Evolutionary conservation across 2,797 vertebrate species (phyloP), one percentile per base, ranked within the genome.

Genomic region (Dryobates pubescens): DNA sequence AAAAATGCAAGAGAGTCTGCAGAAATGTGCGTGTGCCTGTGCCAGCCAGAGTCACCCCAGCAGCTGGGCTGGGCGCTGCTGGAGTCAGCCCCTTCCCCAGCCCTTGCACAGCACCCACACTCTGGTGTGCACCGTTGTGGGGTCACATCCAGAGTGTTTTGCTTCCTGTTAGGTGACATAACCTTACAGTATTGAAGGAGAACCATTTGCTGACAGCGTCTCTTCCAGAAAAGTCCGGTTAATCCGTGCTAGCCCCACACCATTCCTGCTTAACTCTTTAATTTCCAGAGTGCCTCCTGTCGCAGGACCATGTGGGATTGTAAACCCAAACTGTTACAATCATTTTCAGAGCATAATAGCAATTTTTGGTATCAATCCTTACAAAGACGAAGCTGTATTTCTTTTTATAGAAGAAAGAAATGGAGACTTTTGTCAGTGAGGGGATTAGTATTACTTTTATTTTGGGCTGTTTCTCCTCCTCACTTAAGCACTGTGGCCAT

Each of bases 261-360:
- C 6, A 10, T 74, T 89, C n/a, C 43, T 45, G 26, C 20, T 93
- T 93, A 93, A 92, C 86, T 82, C 91, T 77, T 96, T 57, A 23
- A 17, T 72, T 92, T 73, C 82, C 80, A 36, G 20, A 53, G 26
- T 10, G 4, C 19, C 17, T 17, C 13, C 38, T 29, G 14, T 18
- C 38, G 30, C 56, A 68, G 53, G 7, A 56, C 22, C n/a, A 3
- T 26, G 17, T 63, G 59, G 17, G 22, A 57, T 18, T 45, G 75
- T 75, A 29, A 14, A 87, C 45, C 24, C 53, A 41, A 86, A 30
- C 13, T 34, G 10, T 20, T 54, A 26, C 0, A 0, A 7, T 10
- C 17, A 34, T 85, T 82, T 86, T 45, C 36, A 70, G 24, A 41
- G 19, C 5, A 12, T 62, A 67, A 63, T 7, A 81, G 57, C 36